phyloP scores from a whole-genome alignment of 1,140 invertebrate genomes.

The Melipona quadrifasciata region DNA sequence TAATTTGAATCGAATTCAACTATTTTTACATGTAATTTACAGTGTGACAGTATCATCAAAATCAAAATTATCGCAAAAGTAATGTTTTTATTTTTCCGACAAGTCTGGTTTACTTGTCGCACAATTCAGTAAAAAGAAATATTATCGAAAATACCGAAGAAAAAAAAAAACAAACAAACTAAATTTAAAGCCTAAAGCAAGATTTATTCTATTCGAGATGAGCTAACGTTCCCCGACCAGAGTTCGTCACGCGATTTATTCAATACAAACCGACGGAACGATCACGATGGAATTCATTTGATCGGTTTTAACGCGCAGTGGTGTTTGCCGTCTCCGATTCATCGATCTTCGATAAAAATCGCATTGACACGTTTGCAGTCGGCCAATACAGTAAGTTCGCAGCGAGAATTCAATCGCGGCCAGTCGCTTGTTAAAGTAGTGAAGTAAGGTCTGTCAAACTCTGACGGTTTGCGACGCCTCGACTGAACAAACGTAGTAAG shows the following conservation, averaged over 20 bases:
- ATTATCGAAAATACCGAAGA: no score
- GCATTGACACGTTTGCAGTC: not conserved
- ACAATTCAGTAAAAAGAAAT: no score
- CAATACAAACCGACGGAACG: not conserved
- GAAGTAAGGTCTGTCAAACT: not conserved
- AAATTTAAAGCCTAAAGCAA: no score
- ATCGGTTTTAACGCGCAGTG: not conserved
- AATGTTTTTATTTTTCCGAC: no score
- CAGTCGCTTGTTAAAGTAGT: constrained; percentile 12
- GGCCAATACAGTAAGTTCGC: not conserved
- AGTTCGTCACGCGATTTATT: not conserved
- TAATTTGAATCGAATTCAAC: not conserved
- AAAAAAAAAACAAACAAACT: no score
- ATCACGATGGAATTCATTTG: not conserved
- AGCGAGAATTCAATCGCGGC: constrained; percentile 1
- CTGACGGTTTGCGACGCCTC: constrained; percentile 1
- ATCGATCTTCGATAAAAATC: constrained; percentile 4
- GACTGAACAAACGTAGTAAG: constrained; percentile 25
- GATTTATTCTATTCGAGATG: no score
- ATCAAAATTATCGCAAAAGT: no score
- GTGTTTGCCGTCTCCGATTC: not conserved
- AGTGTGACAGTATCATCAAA: no score
- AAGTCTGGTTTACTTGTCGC: not conserved
- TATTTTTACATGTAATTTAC: constrained; percentile 18
- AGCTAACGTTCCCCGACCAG: no score